Conservation (phyloP, 2,113 vertebrate species). For the Scomber colias region DNA sequence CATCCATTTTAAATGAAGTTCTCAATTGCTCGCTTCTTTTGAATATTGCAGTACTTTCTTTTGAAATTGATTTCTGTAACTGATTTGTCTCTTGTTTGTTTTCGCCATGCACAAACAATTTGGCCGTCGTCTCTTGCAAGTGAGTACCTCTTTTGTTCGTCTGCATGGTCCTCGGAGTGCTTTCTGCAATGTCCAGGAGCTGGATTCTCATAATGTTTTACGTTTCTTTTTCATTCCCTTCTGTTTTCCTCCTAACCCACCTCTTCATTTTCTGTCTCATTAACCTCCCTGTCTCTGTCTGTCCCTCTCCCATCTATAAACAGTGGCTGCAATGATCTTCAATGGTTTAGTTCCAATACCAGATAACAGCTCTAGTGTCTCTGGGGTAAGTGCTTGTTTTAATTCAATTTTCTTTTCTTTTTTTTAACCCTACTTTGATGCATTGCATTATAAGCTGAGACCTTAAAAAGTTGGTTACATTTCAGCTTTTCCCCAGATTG, state of each 20-base stretch:
- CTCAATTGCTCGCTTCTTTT: background rate
- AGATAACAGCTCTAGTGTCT: conserved; percentile 91
- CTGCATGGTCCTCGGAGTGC: conserved; percentile 21
- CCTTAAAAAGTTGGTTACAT: background rate
- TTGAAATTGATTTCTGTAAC: conserved; percentile 90
- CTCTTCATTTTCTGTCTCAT: conserved; percentile 36
- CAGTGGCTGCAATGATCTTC: conserved; percentile 91
- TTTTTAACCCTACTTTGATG: conserved; percentile 22
- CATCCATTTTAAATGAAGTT: background rate
- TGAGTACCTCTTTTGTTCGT: conserved; percentile 86
- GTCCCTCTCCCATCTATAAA: conserved; percentile 31
- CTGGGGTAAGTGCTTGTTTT: conserved; percentile 90
- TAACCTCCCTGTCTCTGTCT: conserved; percentile 15
- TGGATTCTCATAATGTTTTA: conserved; percentile 61
- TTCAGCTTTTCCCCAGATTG: conserved; percentile 10
- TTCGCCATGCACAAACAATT: conserved; percentile 89
- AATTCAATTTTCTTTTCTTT: conserved; percentile 17
- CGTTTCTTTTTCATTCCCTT: conserved; percentile 49
- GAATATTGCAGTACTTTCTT: conserved; percentile 25
- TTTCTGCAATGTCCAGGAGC: conserved; percentile 25
- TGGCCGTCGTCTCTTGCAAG: conserved; percentile 89
- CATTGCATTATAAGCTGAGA: conserved; percentile 17
- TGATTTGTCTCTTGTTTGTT: conserved; percentile 93
- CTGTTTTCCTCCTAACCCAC: conserved; percentile 24
- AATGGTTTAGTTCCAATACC: conserved; percentile 90